Evolutionary conservation across 2,113 vertebrate species (phyloP).

Genomic region (Corvus hawaiiensis): DNA sequence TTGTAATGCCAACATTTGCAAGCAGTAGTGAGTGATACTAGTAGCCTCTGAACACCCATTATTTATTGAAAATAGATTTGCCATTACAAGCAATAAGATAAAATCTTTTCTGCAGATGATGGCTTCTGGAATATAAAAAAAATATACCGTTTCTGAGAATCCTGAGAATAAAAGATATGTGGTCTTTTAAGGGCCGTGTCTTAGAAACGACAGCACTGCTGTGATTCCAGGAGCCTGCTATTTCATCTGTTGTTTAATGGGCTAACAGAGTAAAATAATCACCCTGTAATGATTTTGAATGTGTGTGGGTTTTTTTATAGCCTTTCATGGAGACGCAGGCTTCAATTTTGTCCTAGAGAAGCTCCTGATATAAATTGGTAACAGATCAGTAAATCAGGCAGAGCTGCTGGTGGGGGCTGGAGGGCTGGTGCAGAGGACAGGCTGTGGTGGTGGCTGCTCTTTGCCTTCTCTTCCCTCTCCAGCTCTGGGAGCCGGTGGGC

Average conservation of each 20-base stretch:
- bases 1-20: not conserved
- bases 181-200: slow-evolving; percentile 4
- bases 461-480: not conserved
- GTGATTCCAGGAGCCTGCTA: slow-evolving; percentile 23
- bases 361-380: slow-evolving; percentile 45
- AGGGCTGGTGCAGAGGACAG: not conserved
- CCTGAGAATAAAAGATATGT: not conserved
- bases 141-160: not conserved
- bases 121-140: not conserved
- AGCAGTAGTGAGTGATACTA: not conserved
- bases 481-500: fast-evolving
- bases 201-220: not conserved
- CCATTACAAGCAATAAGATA: not conserved
- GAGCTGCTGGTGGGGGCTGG: not conserved
- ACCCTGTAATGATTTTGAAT: slow-evolving; percentile 48
- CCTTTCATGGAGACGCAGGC: not conserved
- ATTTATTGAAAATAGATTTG: slow-evolving; percentile 27
- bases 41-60: slow-evolving; percentile 1
- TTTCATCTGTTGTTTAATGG: slow-evolving; percentile 60
- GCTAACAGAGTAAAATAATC: slow-evolving; percentile 57
- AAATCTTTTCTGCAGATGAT: slow-evolving; percentile 8
- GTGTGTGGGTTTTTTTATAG: slow-evolving; percentile 55
- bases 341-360: slow-evolving; percentile 45
- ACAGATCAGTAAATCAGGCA: slow-evolving; percentile 43
- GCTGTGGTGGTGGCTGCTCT: not conserved